These are phyloP conservation scores for Sialis lutaria DNA, from an alignment of 2,888 invertebrate species.

Conservation along the genomic window DNA sequence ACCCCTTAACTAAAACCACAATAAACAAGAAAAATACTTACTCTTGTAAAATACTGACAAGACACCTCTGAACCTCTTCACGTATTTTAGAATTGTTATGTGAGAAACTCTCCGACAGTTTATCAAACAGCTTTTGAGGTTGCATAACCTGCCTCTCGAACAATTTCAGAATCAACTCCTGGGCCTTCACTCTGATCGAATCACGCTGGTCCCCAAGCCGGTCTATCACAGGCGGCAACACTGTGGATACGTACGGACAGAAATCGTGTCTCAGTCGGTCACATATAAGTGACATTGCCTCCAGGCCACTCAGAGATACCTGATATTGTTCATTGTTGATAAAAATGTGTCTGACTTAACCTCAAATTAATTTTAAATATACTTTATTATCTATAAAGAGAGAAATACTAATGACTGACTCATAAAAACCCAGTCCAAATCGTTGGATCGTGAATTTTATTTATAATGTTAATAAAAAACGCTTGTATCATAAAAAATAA, in stretches of 20 bases:
- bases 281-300: slow-evolving; percentile 69
- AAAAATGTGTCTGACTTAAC: too few relatives aligned
- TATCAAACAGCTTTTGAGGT: slow-evolving; percentile 55
- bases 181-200: slow-evolving; percentile 45
- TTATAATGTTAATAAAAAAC: too few relatives aligned
- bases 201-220: slow-evolving; percentile 38
- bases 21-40: slow-evolving; percentile 38
- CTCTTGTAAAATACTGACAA: slow-evolving; percentile 70
- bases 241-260: slow-evolving; percentile 67
- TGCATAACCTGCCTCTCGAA: slow-evolving; percentile 52
- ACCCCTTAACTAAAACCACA: too few relatives aligned
- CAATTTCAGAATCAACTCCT: slow-evolving; percentile 50
- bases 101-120: slow-evolving; percentile 45
- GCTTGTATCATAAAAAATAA: too few relatives aligned
- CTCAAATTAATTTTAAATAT: too few relatives aligned
- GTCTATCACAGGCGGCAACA: slow-evolving; percentile 68
- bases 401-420: too few relatives aligned
- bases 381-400: too few relatives aligned
- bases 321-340: too few relatives aligned
- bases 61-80: slow-evolving; percentile 71
- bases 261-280: slow-evolving; percentile 79
- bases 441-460: too few relatives aligned
- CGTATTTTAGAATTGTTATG: slow-evolving; percentile 89
- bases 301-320: slow-evolving; percentile 85
- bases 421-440: too few relatives aligned